Base-by-base conservation (phyloP, 2,888 invertebrate genomes). In the Aromia moschata region DNA sequence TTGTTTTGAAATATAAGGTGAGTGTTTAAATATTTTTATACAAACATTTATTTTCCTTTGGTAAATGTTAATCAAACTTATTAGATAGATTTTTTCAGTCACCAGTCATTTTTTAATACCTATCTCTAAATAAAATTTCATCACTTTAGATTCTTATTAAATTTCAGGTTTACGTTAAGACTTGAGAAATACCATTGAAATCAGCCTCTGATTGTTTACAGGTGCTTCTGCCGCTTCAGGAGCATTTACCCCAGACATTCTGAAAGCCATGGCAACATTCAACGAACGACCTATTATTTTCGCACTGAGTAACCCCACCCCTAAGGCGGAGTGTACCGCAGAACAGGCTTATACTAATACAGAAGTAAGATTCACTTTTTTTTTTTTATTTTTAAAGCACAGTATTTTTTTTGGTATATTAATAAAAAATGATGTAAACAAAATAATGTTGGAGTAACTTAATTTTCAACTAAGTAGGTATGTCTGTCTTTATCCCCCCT, bases 301-400 rank as follows among this genome's bases (percentile, higher is more conserved):
- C 79, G 98, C 99, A 7, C 85, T 99, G 38, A 98, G 98, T 70
- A 99, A 99, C 83, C 99, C 99, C 2, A 99, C 99, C 0, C 90
- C 89, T 80, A 95, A 94, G 84, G 96, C 99, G 0, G 99, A 99
- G 82, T 99, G 99, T 78, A 98, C 98, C 0, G 98, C 99, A 1
- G 93, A 97, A 74, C 90, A 92, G 70, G 98, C 98, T 0, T 99
- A 95, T 77, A 86, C 86, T n/a, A 77, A 91, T 71, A 97, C 98
- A 1, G 90, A 95, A 73, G 95, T 94, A 81, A 78, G 81, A 71
- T n/a, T n/a, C 25, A 25, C 25, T 25, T 25, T 25, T 25, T 25
- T 44, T 33, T 52, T 52, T 56, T 14, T 16, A 30, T 9, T 17
- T 56, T 36, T 40, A 12, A 11, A 31, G 11, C 7, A 15, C 2